Conservation (phyloP, 2,797 vertebrate species). For the Zalophus californianus region DNA sequence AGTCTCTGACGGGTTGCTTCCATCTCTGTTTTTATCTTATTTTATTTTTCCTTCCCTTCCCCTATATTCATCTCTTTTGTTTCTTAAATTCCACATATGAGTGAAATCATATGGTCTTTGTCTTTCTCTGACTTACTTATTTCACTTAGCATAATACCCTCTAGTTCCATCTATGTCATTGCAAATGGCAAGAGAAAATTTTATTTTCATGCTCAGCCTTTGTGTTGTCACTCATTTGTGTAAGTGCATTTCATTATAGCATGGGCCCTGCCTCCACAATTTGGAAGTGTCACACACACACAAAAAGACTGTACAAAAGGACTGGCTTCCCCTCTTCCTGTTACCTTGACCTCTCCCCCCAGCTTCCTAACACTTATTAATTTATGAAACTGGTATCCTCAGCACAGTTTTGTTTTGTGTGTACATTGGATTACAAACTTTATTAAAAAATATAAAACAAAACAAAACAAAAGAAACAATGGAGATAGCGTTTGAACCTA, state of each 20-base stretch:
- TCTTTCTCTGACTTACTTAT: no score
- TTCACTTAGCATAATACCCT: background rate
- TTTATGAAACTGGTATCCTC: constrained; percentile 91
- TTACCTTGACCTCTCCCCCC: constrained; percentile 66
- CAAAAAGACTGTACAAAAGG: constrained; percentile 82
- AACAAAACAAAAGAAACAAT: background rate
- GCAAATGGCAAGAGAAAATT: constrained; percentile 82
- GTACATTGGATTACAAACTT: constrained; percentile 96
- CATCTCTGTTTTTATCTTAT: background rate
- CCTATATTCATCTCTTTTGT: no score
- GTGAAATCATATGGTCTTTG: no score
- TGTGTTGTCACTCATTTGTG: constrained; percentile 94
- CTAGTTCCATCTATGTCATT: background rate
- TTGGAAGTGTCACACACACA: constrained; percentile 85
- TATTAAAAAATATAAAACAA: constrained; percentile 93
- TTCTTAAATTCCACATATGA: no score
- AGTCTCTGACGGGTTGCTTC: background rate
- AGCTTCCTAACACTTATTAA: constrained; percentile 89
- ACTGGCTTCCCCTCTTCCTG: constrained; percentile 75
- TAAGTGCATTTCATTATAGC: constrained; percentile 89
- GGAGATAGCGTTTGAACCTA: background rate
- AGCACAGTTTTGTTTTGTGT: constrained; percentile 90
- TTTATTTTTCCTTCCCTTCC: background rate
- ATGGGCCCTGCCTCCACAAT: constrained; percentile 70
- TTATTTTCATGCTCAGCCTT: constrained; percentile 99